These are phyloP conservation scores for Aphis craccivora DNA, from an alignment of 1,140 invertebrate species.

Conservation along the genomic window DNA sequence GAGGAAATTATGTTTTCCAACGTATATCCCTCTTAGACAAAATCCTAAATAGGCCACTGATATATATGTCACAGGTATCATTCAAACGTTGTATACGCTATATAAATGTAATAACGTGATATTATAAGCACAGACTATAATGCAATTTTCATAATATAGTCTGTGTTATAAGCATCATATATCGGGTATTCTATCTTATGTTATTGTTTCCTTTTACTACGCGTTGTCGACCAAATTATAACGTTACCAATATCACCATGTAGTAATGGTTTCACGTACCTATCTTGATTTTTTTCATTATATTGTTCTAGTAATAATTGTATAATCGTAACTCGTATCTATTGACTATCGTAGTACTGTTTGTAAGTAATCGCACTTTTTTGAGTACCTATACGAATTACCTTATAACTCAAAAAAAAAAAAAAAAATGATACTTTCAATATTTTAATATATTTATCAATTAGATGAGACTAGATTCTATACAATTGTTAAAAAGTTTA, in stretches of 20 bases:
- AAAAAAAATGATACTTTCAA: neutral
- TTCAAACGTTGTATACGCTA: no score
- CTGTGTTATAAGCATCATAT: no score
- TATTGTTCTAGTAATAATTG: neutral
- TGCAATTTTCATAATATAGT: no score
- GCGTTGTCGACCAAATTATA: neutral
- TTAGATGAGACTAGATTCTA: neutral
- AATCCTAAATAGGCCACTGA: no score
- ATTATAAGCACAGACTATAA: no score
- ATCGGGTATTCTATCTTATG: no score
- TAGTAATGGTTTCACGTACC: neutral
- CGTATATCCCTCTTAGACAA: no score
- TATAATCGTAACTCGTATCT: neutral
- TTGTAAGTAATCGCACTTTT: neutral
- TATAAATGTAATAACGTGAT: no score
- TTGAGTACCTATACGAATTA: no score
- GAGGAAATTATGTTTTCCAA: no score
- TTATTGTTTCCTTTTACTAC: neutral
- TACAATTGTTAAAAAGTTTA: neutral
- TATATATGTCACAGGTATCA: no score
- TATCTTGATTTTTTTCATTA: neutral
- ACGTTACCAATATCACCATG: neutral
- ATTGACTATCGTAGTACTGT: neutral
- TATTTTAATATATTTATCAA: neutral
- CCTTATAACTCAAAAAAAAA: no score